Conservation (phyloP, 1,140 invertebrate species). For the Drosophila bocki region DNA sequence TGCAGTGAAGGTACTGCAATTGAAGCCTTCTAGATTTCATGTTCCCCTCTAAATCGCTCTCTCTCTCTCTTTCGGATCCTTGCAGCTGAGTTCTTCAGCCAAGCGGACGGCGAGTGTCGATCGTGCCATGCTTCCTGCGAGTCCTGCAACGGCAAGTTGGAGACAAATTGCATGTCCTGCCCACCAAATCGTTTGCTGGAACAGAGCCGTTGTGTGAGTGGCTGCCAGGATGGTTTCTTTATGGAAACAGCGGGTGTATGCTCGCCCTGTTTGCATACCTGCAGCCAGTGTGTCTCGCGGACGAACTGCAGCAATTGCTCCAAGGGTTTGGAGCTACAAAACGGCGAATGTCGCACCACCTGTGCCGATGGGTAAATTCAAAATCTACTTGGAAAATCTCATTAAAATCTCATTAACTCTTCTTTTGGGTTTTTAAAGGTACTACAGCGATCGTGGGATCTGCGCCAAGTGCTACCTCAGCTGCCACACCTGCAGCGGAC, state of each 20-base stretch:
- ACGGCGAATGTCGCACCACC: slow-evolving; percentile 91
- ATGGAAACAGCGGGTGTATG: slow-evolving; percentile 89
- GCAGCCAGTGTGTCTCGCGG: slow-evolving; percentile 90
- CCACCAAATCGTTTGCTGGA: slow-evolving; percentile 89
- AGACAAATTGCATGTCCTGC: slow-evolving; percentile 93
- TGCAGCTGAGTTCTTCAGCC: slow-evolving; percentile 90
- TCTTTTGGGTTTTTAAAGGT: slow-evolving; percentile 85
- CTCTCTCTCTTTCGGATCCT: background rate
- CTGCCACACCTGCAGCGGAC: slow-evolving; percentile 93
- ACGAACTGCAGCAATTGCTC: slow-evolving; percentile 92
- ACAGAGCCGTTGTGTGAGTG: slow-evolving; percentile 89
- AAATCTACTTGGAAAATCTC: too few relatives aligned
- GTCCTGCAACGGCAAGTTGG: slow-evolving; percentile 91
- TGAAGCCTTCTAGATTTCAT: too few relatives aligned
- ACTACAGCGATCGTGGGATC: slow-evolving; percentile 92
- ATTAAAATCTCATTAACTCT: too few relatives aligned
- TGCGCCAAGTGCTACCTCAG: slow-evolving; percentile 93
- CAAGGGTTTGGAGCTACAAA: slow-evolving; percentile 90
- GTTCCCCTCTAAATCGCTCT: background rate
- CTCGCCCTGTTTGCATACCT: slow-evolving; percentile 91
- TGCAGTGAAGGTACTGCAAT: slow-evolving; percentile 87
- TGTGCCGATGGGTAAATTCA: slow-evolving; percentile 88
- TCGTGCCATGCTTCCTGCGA: slow-evolving; percentile 92
- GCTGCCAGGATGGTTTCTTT: slow-evolving; percentile 91
- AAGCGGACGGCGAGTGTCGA: slow-evolving; percentile 87